These are phyloP conservation scores for Prochilodus magdalenae DNA, from an alignment of 2,113 vertebrate species.

Conservation along the genomic window DNA sequence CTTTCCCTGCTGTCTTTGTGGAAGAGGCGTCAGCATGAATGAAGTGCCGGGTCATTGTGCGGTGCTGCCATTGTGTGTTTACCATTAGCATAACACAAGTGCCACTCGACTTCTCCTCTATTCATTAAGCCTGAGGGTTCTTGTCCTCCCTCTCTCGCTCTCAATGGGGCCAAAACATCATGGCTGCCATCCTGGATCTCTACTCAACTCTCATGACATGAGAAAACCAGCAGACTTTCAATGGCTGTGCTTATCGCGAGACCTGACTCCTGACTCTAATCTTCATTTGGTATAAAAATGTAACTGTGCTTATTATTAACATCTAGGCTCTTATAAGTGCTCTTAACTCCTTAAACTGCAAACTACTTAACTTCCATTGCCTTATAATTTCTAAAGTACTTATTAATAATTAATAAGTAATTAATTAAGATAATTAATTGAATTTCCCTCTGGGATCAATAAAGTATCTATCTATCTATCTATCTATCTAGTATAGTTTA, in stretches of 20 bases:
- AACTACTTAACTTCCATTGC: no score
- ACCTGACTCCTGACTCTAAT: no score
- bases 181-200: constrained; percentile 81
- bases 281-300: not conserved
- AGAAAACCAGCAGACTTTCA: constrained; percentile 59
- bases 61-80: constrained; percentile 86
- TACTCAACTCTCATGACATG: constrained; percentile 83
- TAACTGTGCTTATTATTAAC: no score
- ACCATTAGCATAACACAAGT: constrained; percentile 95
- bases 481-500: no score
- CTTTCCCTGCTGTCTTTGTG: constrained; percentile 70
- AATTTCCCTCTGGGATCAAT: no score
- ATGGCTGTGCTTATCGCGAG: not conserved
- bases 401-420: no score
- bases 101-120: constrained; percentile 93
- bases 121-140: constrained; percentile 89
- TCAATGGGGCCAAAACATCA: constrained; percentile 66
- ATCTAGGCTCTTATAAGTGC: no score
- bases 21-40: constrained; percentile 91
- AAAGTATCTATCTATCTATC: no score
- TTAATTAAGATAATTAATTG: no score
- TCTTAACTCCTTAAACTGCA: no score
- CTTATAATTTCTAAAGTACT: no score
- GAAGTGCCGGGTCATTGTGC: constrained; percentile 92
- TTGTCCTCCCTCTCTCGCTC: constrained; percentile 78